phyloP scores from a whole-genome alignment of 2,113 vertebrate species.

The Notothenia coriiceps region DNA sequence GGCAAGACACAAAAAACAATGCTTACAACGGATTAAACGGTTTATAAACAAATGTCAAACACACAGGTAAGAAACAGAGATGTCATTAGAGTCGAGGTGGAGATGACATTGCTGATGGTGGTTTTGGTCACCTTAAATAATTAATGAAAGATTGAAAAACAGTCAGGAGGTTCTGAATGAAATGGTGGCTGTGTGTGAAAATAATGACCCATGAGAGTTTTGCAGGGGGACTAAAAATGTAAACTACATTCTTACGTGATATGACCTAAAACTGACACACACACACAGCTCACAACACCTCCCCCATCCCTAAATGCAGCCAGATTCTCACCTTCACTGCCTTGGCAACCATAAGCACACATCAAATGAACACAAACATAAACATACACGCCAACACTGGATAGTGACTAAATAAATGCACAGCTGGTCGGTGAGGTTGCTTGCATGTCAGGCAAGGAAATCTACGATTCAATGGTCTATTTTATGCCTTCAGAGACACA shows the following conservation, averaged over 20 bases:
- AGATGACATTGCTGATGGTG: conserved; percentile 42
- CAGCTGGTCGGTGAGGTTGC: conserved; percentile 47
- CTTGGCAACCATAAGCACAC: conserved; percentile 58
- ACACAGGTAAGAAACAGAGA: conserved; percentile 30
- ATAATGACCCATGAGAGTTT: conserved; percentile 55
- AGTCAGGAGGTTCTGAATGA: conserved; percentile 14
- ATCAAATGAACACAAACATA: conserved; percentile 47
- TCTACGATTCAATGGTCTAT: conserved; percentile 49
- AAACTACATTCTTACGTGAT: conserved; percentile 23
- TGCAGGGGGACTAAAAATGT: conserved; percentile 27
- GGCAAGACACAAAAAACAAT: conserved; percentile 17
- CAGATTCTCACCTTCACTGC: conserved; percentile 71
- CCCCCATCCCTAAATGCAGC: conserved; percentile 46
- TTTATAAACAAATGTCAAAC: conserved; percentile 54
- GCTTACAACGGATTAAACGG: conserved; percentile 6
- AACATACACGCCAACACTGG: conserved; percentile 31
- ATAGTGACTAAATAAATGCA: conserved; percentile 57
- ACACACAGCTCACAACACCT: conserved; percentile 6
- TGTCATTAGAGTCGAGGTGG: conserved; percentile 33
- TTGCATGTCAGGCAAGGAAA: conserved; percentile 52
- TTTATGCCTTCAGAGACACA: conserved; percentile 54
- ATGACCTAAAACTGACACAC: conserved; percentile 74
- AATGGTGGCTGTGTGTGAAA: conserved; percentile 19
- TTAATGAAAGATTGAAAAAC: conserved; percentile 58
- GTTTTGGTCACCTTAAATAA: conserved; percentile 60